Base-by-base conservation (phyloP, 2,888 invertebrate genomes). In the Allophyes oxyacanthae region DNA sequence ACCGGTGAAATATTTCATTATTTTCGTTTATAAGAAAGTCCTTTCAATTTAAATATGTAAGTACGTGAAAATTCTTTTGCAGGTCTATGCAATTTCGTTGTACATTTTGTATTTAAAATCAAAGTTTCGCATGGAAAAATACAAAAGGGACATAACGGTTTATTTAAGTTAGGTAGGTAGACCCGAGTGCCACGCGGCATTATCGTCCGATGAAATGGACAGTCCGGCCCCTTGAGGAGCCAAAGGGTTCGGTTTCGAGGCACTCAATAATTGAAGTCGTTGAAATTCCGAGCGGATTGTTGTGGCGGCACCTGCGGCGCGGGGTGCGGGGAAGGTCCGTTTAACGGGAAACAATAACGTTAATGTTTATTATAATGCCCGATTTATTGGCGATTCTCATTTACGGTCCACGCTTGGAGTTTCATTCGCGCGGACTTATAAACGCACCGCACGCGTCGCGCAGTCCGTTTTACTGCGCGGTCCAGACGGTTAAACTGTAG, bases 251-350 rank as follows among this genome's bases (percentile, higher is more conserved):
- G 88, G 88, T 87, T 90, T 87, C 87, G 78, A 90, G 88, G 87
- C 89, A 91, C 92, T 92, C 89, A 92, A 93, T 93, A 92, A 93
- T 92, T 90, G 90, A 91, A 92, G 91, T 92, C 90, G 91, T 91
- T 90, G 90, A 91, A 92, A 92, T 92, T 92, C 91, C 90, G 80
- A 82, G 81, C 85, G 88, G 87, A 91, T 90, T 89, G 89, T 87
- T 90, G 91, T 78, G 91, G 88, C 80, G 78, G 84, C 86, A 89
- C 89, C 89, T 89, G 89, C 58, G 83, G 75, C 61, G 75, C 52
- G 71, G 71, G 64, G 64, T 30, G 65, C 68, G 64, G 53, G 66
- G 67, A 73, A 75, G 68, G 60, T 6, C 77, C 60, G 83, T 84
- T 89, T 88, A 90, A 88, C 85, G 87, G 84, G 83, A 86, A 88